Evolutionary conservation across 2,113 vertebrate genomes (phyloP), one percentile per base, ranked within the genome.

Genomic region (Stegastes partitus): DNA sequence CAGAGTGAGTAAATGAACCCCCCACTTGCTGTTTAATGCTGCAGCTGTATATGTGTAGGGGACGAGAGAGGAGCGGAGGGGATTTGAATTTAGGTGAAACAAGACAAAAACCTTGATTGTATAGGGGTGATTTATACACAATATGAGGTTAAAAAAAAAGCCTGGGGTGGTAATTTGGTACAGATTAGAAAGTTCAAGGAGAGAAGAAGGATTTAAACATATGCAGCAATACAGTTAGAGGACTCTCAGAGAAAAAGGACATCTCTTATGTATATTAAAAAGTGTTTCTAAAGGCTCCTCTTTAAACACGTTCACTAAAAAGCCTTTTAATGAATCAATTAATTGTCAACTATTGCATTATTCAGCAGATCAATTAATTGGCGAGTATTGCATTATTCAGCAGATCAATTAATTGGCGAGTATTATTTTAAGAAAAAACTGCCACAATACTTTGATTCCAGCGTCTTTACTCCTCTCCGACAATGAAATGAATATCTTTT

Each of bases 1-100:
- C 82, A 84, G 75, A 77, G 69, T 22, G 75, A 84, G 83, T 77
- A 77, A 85, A 92, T 82, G 62, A 89, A 80, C 62, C 74, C 56
- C 56, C 57, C 18, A n/a, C 81, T 89, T 77, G 53, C 64, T 28
- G 56, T 69, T 74, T 71, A 72, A 69, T 57, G 42, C 75, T 78
- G 79, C 68, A 76, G 68, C 70, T 61, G 69, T 31, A n/a, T n/a
- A n/a, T n/a, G 58, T 63, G 73, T 2, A 23, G 28, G 23, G 18
- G 10, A 11, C 6, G 26, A 67, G 70, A 51, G 18, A 15, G 64
- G 54, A 25, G 74, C 21, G 44, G 70, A 45, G 65, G 11, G 3
- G 11, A 4, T 47, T 73, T 78, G 73, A 70, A 55, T 54, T 31
- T 21, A 63, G 25, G 28, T 25, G 11, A 25, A 51, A 50, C 21